These are phyloP conservation scores for Oncorhynchus masou DNA, from an alignment of 2,113 vertebrate genomes.

Conservation along the genomic window DNA sequence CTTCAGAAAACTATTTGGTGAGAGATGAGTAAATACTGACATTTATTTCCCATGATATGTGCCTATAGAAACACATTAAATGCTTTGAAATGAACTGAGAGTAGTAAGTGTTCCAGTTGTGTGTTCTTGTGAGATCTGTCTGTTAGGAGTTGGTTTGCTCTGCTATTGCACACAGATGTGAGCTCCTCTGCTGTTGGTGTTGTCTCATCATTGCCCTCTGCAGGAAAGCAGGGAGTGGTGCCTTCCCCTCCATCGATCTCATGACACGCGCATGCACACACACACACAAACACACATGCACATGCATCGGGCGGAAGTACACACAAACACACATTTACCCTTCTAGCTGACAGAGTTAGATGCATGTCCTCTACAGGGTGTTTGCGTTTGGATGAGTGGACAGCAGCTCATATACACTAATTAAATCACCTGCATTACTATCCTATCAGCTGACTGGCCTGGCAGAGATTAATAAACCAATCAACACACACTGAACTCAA, in stretches of 20 bases:
- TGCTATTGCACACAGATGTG: neutral
- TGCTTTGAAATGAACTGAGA: no score
- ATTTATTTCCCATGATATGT: no score
- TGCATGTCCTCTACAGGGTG: neutral
- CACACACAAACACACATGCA: slow-evolving; percentile 1
- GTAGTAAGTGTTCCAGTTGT: no score
- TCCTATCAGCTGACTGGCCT: slow-evolving; percentile 1
- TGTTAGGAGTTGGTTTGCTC: neutral
- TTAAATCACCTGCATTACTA: slow-evolving; percentile 57
- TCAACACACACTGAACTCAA: slow-evolving; percentile 15
- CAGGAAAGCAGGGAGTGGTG: slow-evolving; percentile 24
- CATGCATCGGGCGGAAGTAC: neutral
- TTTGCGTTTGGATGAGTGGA: slow-evolving; percentile 29
- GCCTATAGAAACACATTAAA: neutral
- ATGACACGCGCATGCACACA: neutral
- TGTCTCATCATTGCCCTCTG: slow-evolving; percentile 43
- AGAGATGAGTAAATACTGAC: no score
- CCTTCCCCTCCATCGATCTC: neutral
- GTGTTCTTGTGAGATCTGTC: neutral
- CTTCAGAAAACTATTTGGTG: no score
- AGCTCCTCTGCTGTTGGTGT: neutral
- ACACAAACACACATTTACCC: neutral
- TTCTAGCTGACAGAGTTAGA: slow-evolving; percentile 6
- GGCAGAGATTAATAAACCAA: slow-evolving; percentile 29
- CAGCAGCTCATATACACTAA: slow-evolving; percentile 31